Base-by-base conservation (phyloP, 2,113 vertebrate genomes). In the Grus americana region DNA sequence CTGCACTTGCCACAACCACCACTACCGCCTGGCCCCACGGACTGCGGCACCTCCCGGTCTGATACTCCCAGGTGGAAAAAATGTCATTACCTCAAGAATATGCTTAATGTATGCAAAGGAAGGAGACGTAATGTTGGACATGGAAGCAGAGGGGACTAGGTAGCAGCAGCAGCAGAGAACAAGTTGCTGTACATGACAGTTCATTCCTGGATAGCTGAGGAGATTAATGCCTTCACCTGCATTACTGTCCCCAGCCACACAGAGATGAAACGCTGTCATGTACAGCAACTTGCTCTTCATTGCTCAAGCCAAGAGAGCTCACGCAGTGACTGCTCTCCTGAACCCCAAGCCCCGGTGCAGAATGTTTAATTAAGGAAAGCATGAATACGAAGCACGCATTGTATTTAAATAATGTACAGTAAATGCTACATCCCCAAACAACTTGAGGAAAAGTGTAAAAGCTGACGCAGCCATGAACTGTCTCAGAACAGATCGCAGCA, bases 191-290 rank as follows among this genome's bases (percentile, higher is more conserved):
- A 96, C 93, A 92, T 92, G 92, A 95, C 96, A 97, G 82, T 82
- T 96, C 72, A 94, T 97, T 97, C 96, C 87, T 96, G 94, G 93
- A 95, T 82, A 96, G 79, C 79, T 67, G 61, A 89, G 82, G 71
- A 97, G 95, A 97, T 97, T 86, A 96, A 97, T 96, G 96, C 66
- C 90, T 92, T 94, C 6, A 26, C 85, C 95, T 92, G 83, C 85
- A 72, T 93, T 97, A 92, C 94, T 91, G 91, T 96, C 79, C 74
- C 54, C 68, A 93, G 89, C 75, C 66, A 71, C 23, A 92, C 71
- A 92, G 87, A 97, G 94, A 96, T 95, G 94, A 96, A 95, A 95
- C 70, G 92, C 79, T 94, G 93, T 95, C 94, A 95, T 92, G 92
- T 96, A 89, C 52, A 68, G 91, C 79, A 88, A 75, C 74, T 47